Evolutionary conservation across 2,113 vertebrate species (phyloP).

Genomic region (Salminus brasiliensis): DNA sequence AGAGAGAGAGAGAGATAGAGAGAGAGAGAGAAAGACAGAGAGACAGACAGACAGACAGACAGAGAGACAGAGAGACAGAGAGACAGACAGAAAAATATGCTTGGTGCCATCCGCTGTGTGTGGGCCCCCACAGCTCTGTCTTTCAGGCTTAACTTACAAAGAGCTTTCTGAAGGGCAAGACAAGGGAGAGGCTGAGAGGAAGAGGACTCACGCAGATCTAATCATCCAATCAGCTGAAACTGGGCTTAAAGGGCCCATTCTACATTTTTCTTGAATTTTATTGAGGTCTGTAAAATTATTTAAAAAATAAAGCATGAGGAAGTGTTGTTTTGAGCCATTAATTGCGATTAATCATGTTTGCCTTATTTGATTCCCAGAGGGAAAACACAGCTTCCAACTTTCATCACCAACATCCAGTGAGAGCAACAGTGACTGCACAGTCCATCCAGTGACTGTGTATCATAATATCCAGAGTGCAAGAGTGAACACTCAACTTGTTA

Average conservation of each 20-base stretch:
- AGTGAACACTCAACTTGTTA: too few relatives aligned
- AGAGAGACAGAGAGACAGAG: background rate
- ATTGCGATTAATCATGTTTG: too few relatives aligned
- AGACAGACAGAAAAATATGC: background rate
- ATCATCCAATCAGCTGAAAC: conserved; percentile 22
- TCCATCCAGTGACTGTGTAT: too few relatives aligned
- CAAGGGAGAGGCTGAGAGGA: conserved; percentile 21
- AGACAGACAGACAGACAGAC: conserved; percentile 29
- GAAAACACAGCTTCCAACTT: too few relatives aligned
- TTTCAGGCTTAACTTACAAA: conserved; percentile 38
- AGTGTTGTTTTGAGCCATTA: too few relatives aligned
- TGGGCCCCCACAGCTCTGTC: conserved; percentile 7
- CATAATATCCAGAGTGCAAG: too few relatives aligned
- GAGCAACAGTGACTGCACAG: too few relatives aligned
- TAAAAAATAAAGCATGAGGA: too few relatives aligned
- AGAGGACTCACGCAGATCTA: conserved; percentile 50
- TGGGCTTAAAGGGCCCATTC: background rate
- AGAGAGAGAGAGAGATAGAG: conserved; percentile 19
- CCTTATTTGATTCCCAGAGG: too few relatives aligned
- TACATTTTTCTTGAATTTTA: background rate
- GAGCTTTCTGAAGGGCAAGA: conserved; percentile 3
- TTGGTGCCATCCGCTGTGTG: background rate
- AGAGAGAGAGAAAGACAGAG: conserved; percentile 36
- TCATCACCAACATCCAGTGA: too few relatives aligned
- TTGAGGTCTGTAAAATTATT: too few relatives aligned